Base-by-base conservation (phyloP, 2,888 invertebrate genomes). In the Tetheella fluctuosa region DNA sequence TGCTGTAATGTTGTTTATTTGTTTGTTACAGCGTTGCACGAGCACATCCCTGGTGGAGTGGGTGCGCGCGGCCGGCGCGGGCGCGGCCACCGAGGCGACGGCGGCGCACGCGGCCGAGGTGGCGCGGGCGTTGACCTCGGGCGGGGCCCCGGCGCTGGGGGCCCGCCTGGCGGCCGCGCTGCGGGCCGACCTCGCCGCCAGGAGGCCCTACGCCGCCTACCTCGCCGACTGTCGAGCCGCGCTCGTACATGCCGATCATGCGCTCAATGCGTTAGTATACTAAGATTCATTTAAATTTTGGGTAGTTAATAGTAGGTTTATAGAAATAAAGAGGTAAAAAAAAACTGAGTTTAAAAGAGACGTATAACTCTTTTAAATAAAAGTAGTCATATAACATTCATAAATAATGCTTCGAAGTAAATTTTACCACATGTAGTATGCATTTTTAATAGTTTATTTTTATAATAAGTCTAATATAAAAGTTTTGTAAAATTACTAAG, bases 191-290 rank as follows among this genome's bases (percentile, higher is more conserved):
- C 81, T 92, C n/a, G 89, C 90, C 20, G 90, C 91, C 55, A 67
- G 90, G 34, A 70, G 91, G 0, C 91, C 91, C 58, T 91, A 92
- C 76, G 89, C 90, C 52, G 84, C 89, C 56, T 91, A 91, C 73
- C 82, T 91, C 0, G 86, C 91, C 30, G 79, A 84, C 15, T 89
- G 90, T 64, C 70, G 91, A 2, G 39, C 90, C 0, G 86, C 85
- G 28, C 76, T 89, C 37, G 81, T 85, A 63, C 86, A 88, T 64
- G 76, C 83, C 0, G 79, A 85, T n/a, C 82, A 84, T 55, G 73
- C 83, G 15, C 76, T 88, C 0, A 58, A 69, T 57, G 70, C 79
- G 89, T 88, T 52, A 67, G 81, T 80, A 56, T 5, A 7, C 52
- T 23, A 13, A 20, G 8, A 13, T 15, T 15, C 5, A 25, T 25